A percentile compares a stretch with the other conserved stretches of the same genome.
These are phyloP conservation scores for Ferdinandea cuprea DNA, from an alignment of 2,888 invertebrate genomes.

Conservation along the genomic window DNA sequence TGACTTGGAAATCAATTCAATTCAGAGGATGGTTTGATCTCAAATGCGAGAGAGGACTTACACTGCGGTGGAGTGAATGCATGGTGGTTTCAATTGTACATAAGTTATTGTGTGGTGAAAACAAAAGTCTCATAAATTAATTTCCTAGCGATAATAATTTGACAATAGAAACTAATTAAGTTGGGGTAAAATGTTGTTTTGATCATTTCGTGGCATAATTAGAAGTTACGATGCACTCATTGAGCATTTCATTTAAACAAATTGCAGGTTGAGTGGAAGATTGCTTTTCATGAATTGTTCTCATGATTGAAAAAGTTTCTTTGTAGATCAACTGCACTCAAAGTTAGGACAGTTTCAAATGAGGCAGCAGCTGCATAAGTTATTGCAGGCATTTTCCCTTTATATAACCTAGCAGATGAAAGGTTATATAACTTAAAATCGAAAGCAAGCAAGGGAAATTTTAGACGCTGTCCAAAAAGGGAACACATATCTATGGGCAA, in stretches of 20 bases:
- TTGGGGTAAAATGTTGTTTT: slow-evolving; percentile 6
- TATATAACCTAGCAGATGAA: too few species aligned
- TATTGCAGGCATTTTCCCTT: too few species aligned
- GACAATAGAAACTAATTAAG: slow-evolving; percentile 19
- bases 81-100: slow-evolving; percentile 4
- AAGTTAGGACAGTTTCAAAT: too few species aligned
- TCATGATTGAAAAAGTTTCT: too few species aligned
- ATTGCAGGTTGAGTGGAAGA: too few species aligned
- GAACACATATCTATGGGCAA: too few species aligned
- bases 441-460: too few species aligned
- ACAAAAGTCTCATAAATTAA: slow-evolving; percentile 38
- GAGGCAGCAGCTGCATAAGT: too few species aligned
- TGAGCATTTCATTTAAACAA: background rate
- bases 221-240: background rate
- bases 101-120: slow-evolving; percentile 22
- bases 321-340: too few species aligned
- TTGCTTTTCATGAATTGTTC: too few species aligned
- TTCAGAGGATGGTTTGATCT: slow-evolving; percentile 34
- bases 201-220: slow-evolving; percentile 11
- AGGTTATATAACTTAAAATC: too few species aligned
- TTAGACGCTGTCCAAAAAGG: too few species aligned
- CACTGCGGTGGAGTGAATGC: slow-evolving; percentile 4
- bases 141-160: slow-evolving; percentile 21
- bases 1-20: slow-evolving; percentile 57
- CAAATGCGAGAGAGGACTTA: background rate